These are phyloP conservation scores for Girardia tigrina DNA, from an alignment of 2,888 invertebrate species.

Conservation along the genomic window DNA sequence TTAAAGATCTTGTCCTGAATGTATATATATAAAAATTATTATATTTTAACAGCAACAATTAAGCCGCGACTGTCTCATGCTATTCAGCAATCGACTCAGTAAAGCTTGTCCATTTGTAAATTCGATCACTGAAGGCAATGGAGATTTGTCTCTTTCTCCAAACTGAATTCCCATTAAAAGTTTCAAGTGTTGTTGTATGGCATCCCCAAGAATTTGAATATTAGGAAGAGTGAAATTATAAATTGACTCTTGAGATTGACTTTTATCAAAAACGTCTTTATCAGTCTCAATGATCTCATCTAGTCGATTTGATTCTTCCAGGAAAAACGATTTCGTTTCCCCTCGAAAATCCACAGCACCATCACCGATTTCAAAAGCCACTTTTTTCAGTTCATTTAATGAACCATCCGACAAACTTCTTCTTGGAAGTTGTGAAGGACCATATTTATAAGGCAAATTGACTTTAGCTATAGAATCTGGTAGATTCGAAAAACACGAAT, in stretches of 20 bases:
- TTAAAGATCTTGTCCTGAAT: too few relatives aligned
- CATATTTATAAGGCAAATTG: background rate
- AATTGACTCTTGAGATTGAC: slow-evolving; percentile 1
- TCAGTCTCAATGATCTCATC: background rate
- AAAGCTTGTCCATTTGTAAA: background rate
- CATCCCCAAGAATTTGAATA: slow-evolving; percentile 3
- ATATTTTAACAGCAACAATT: background rate
- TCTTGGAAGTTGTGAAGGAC: background rate
- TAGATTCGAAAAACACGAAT: background rate
- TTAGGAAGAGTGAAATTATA: slow-evolving; percentile 3
- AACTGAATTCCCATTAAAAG: background rate
- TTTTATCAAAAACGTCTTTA: background rate
- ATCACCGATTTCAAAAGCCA: background rate
- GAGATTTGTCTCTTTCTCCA: background rate
- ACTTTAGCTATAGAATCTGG: background rate
- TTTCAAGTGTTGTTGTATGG: slow-evolving; percentile 6
- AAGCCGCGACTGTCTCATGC: background rate
- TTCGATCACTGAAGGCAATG: background rate
- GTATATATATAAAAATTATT: background rate
- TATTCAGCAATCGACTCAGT: background rate
- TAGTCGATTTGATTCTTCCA: background rate
- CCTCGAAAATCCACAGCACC: background rate
- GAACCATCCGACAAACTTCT: slow-evolving; percentile 8
- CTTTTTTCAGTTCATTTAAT: background rate
- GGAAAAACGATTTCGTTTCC: background rate